Base-by-base conservation (phyloP, 1,140 invertebrate species). In the Pemphigus obesinymphae region DNA sequence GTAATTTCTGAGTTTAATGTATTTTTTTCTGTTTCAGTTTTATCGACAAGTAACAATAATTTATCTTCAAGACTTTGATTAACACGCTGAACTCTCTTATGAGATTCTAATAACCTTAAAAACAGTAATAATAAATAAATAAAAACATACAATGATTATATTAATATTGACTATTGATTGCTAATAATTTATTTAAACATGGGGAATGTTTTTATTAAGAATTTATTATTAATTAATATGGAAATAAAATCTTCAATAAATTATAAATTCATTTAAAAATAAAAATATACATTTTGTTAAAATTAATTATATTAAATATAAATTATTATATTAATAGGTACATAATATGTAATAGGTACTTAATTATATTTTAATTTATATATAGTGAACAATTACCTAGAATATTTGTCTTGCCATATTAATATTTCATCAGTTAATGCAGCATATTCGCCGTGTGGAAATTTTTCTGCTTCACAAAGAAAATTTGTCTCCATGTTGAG, bases 31-130 rank as follows among this genome's bases (percentile, higher is more conserved):
- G 92, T 93, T 87, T 97, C 95, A 89, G 94, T 96, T 86, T 95
- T 92, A 88, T 97, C 95, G 23, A 97, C 96, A 86, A 98, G 92
- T 88, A 93, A 94, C 68, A 98, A 88, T 70, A 98, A 88, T 87
- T 98, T 98, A 86, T 98, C 96, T 88, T 98, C 96, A 83, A 98
- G 89, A 85, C 93, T 94, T 89, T 98, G 96, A 88, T 99, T 99
- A 37, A 98, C 92, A 88, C 95, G 96, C 87, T 98, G 96, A 50
- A 98, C 91, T 85, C 95, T 92, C 86, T 96, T 96, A 85, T 98
- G 95, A 82, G 95, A 96, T 86, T 98, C 96, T 87, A 94, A 92
- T 73, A 98, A 90, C 84, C 96, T 91, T 85, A 85, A 89, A 7
- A 43, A 17, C n/a, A 63, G n/a, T 13, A 40, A 53, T 7, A 53